Evolutionary conservation across 2,888 invertebrate genomes (phyloP).

Genomic region (Bombylius major): DNA sequence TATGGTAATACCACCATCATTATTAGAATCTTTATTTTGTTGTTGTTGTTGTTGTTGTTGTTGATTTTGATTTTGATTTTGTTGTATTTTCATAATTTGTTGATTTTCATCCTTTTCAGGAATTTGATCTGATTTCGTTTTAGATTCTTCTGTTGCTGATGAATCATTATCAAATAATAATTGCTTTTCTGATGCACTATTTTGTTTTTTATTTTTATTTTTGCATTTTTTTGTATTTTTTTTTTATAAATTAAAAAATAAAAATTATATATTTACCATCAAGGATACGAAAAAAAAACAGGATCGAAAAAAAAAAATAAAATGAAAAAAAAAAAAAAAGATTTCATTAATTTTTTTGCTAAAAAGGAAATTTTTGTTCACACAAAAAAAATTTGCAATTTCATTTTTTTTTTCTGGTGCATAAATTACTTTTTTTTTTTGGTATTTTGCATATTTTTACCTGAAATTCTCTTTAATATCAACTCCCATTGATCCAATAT

Average conservation of each 20-base stretch:
- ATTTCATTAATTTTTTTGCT: no score
- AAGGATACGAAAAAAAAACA: no score
- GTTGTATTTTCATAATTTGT: not conserved
- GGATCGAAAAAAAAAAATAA: no score
- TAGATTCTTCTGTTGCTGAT: constrained; percentile 18
- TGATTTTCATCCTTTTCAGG: constrained; percentile 16
- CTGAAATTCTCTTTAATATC: constrained; percentile 38
- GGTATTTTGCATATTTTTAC: constrained; percentile 9
- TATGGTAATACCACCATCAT: constrained; percentile 14
- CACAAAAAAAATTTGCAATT: no score
- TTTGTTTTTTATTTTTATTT: no score
- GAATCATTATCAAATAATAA: constrained; percentile 14
- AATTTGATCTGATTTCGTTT: constrained; percentile 20
- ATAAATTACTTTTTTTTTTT: no score
- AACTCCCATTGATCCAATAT: constrained; percentile 59
- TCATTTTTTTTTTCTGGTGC: no score
- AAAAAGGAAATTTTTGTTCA: no score
- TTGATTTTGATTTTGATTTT: not conserved
- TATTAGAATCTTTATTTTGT: constrained; percentile 4
- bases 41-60: not conserved
- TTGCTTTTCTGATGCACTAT: constrained; percentile 20
- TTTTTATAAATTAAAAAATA: no score
- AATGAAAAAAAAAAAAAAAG: no score
- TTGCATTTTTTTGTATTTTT: no score
- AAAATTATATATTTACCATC: no score